Percentiles rank a stretch among this genome's conserved stretches.
phyloP scores from a whole-genome alignment of 2,797 vertebrate genomes.

The Peromyscus nudipes region DNA sequence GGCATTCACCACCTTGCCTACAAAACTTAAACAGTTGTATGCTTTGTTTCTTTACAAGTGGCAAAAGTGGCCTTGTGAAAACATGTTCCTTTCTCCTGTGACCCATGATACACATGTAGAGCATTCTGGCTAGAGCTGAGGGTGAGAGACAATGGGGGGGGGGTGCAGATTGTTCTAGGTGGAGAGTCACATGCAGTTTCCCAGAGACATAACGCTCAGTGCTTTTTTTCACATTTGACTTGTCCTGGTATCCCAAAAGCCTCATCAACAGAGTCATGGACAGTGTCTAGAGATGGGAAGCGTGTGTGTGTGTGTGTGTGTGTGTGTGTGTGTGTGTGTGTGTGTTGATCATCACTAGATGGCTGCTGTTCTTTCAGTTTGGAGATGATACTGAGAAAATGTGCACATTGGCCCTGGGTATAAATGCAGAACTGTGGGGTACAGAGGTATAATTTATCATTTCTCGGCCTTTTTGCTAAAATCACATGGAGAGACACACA shows the following conservation, averaged over 20 bases:
- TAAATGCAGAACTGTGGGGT: neutral
- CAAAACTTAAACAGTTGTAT: neutral
- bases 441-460: neutral
- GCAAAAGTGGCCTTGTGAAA: neutral
- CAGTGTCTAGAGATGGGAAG: accelerated
- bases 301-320: neutral
- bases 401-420: neutral
- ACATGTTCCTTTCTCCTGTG: accelerated
- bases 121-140: too few relatives aligned
- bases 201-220: neutral
- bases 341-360: too few relatives aligned
- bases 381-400: neutral
- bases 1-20: neutral
- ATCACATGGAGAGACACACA: neutral
- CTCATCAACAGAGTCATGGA: accelerated
- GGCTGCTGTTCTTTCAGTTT: too few relatives aligned
- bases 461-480: neutral
- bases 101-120: too few relatives aligned
- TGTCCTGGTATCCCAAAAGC: neutral
- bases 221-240: neutral
- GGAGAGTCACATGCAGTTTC: neutral
- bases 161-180: neutral
- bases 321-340: neutral
- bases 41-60: neutral
- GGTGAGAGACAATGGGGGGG: too few relatives aligned